Evolutionary conservation across 2,113 vertebrate species (phyloP), one percentile per base, ranked within the genome.

Genomic region (Falco punctatus): DNA sequence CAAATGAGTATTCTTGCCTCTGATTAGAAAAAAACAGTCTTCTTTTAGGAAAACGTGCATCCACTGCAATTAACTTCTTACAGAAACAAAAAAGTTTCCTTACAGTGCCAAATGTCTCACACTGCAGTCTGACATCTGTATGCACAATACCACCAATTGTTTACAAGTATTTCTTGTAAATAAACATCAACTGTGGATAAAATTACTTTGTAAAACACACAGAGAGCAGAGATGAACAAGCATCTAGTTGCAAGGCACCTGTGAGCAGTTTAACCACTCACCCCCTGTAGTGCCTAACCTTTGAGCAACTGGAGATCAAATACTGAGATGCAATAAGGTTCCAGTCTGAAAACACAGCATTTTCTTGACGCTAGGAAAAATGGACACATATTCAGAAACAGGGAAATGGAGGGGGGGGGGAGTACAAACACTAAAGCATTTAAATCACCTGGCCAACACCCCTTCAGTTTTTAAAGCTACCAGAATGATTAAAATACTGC

Each of bases 321-420:
- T n/a, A 72, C 0, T 35, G 40, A 58, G 55, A 71, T 1, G 1
- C 26, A 84, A 28, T 40, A 88, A 86, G n/a, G 33, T 79, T 81
- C 38, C 18, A 44, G 44, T 17, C 52, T 54, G 44, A 69, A 88
- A 78, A 62, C 9, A 33, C 12, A 1, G 20, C 3, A 42, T 64
- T 78, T 90, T 65, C 40, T 54, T 83, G 51, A 62, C 9, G 30
- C 20, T 21, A n/a, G 30, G 30, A 49, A 86, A 94, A 88, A 59
- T 6, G 14, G 52, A 66, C 21, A 44, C 44, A n/a, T 24, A 69
- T 66, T 77, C 38, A 80, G 61, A 91, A 81, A 55, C 0, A 5
- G 11, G 32, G 5, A 38, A 38, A 38, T 38, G 2, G 5, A 21
- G 46, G 46, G 2, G 2, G 10, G 3, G 10, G 3, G 16, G 0